A percentile compares a stretch with the other conserved stretches of the same genome.
phyloP scores from a whole-genome alignment of 2,797 vertebrate genomes.

The Clarias fuscus region DNA sequence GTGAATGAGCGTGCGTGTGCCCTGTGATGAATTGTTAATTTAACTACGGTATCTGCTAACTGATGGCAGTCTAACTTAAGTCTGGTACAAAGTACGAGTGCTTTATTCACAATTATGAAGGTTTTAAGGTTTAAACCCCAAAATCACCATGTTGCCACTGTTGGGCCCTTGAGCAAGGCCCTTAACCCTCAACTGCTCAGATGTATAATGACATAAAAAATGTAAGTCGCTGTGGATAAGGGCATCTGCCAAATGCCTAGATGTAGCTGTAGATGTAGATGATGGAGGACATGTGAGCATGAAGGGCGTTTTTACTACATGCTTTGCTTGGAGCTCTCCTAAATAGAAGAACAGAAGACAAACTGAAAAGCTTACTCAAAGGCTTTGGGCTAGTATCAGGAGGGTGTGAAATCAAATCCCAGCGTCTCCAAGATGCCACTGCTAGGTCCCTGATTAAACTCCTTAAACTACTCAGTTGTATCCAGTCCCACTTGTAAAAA shows the following conservation, averaged over 20 bases:
- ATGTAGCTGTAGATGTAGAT: no score
- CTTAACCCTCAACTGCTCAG: no score
- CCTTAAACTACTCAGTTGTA: not conserved
- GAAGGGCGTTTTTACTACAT: not conserved
- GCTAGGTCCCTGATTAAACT: not conserved
- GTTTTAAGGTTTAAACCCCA: no score
- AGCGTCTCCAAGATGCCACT: not conserved
- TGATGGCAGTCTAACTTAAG: not conserved
- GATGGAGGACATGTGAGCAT: not conserved
- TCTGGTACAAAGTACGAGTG: not conserved
- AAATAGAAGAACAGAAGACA: not conserved
- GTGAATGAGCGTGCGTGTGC: no score
- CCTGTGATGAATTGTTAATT: no score
- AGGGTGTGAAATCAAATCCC: not conserved
- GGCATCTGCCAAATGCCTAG: no score
- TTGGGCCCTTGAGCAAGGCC: no score
- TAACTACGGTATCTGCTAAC: not conserved
- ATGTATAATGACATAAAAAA: no score
- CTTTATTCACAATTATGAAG: conserved; percentile 7
- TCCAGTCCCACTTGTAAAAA: not conserved
- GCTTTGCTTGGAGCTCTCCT: not conserved
- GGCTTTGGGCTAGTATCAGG: not conserved
- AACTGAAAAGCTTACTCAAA: not conserved
- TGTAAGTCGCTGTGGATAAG: no score
- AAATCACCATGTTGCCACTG: not conserved